Evolutionary conservation across 2,888 invertebrate species (phyloP).

Genomic region (Alloscopus bannaensis): DNA sequence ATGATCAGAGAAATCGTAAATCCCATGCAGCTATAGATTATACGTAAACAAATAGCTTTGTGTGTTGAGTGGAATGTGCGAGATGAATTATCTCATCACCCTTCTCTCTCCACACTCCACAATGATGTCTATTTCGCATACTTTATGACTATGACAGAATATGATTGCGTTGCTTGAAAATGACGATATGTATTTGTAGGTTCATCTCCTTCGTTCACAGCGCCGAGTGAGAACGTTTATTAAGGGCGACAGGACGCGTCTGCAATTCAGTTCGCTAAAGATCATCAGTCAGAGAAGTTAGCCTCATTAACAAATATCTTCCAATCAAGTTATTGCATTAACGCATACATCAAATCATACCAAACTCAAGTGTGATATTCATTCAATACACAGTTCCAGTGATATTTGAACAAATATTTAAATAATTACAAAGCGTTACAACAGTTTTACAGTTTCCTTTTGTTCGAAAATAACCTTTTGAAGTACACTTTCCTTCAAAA

Average conservation of each 20-base stretch:
- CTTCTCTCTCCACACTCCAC: conserved; percentile 12
- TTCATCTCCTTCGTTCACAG: conserved; percentile 37
- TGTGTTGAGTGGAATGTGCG: no score
- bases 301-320: conserved; percentile 17
- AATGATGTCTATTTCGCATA: conserved; percentile 9
- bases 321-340: no score
- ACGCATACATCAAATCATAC: no score
- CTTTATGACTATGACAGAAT: conserved; percentile 30
- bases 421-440: no score
- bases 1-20: no score
- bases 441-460: no score
- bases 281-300: conserved; percentile 44
- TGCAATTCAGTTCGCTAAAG: conserved; percentile 54
- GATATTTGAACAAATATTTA: no score
- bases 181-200: neutral
- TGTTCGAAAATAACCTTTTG: conserved; percentile 13
- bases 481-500: conserved; percentile 20
- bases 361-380: no score
- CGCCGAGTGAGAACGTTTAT: conserved; percentile 51
- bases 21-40: no score
- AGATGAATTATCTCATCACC: conserved; percentile 45
- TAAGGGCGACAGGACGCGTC: conserved; percentile 51
- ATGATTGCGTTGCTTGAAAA: conserved; percentile 9
- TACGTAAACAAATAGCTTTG: neutral
- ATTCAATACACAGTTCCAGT: no score